Conservation (phyloP, 2,113 vertebrate species). For the Hyla sarda region DNA sequence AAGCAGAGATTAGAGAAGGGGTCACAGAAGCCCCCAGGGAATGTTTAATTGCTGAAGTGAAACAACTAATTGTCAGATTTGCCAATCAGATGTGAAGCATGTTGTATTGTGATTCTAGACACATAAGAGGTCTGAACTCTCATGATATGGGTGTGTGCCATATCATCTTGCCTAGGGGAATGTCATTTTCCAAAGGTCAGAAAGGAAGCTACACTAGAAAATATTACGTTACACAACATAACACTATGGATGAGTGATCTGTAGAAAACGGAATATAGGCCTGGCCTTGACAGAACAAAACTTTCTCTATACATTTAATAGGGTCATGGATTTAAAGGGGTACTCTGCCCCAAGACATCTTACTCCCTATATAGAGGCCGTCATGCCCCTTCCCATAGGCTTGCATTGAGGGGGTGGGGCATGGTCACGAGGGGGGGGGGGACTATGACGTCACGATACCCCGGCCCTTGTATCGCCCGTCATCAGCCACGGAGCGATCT, state of each 20-base stretch:
- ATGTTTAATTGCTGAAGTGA: background rate
- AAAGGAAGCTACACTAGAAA: background rate
- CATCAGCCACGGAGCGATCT: too few relatives aligned
- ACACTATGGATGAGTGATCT: background rate
- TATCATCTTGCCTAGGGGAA: background rate
- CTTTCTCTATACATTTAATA: background rate
- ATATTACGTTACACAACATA: background rate
- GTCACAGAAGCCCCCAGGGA: background rate
- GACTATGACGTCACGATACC: too few relatives aligned
- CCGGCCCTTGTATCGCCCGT: too few relatives aligned
- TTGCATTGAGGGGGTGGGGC: too few relatives aligned
- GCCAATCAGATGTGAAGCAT: background rate
- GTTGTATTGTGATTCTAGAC: background rate
- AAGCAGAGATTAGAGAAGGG: background rate
- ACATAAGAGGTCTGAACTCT: background rate
- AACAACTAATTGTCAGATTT: slow-evolving; percentile 4
- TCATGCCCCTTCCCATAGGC: too few relatives aligned
- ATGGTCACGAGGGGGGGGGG: too few relatives aligned
- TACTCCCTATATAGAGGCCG: too few relatives aligned
- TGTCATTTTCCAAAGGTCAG: slow-evolving; percentile 7
- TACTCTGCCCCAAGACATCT: too few relatives aligned
- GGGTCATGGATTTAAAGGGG: too few relatives aligned
- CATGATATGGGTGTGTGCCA: background rate
- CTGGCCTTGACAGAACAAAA: background rate
- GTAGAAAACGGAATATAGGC: background rate